Evolutionary conservation across 1,140 invertebrate species (phyloP).

Genomic region (Drosophila lowei): DNA sequence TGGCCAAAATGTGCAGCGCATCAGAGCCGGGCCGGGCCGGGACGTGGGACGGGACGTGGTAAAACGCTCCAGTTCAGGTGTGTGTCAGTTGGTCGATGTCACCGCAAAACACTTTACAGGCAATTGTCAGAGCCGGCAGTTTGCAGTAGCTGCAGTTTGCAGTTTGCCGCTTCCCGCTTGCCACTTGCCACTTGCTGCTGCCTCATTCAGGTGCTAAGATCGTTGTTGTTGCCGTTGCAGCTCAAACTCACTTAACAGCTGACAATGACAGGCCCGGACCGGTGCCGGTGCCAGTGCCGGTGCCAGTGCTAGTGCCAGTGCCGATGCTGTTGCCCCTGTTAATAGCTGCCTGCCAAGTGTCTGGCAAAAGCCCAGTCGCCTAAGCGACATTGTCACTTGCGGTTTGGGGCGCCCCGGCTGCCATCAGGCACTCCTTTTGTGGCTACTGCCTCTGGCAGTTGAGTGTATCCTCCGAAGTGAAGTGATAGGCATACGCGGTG

Average conservation of each 20-base stretch:
- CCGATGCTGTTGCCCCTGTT: slow-evolving; percentile 39
- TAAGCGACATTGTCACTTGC: slow-evolving; percentile 76
- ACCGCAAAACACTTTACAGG: slow-evolving; percentile 78
- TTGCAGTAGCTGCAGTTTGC: slow-evolving; percentile 5
- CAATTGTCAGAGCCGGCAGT: slow-evolving; percentile 66
- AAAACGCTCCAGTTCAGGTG: slow-evolving; percentile 76
- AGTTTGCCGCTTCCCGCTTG: slow-evolving; percentile 27
- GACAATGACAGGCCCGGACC: slow-evolving; percentile 60
- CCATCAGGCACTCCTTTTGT: slow-evolving; percentile 17
- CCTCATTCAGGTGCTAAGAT: slow-evolving; percentile 12
- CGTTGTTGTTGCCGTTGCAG: slow-evolving; percentile 26
- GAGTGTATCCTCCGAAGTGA: slow-evolving; percentile 16
- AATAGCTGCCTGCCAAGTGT: slow-evolving; percentile 55
- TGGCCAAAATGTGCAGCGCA: slow-evolving; percentile 74
- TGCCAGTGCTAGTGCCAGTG: slow-evolving; percentile 13
- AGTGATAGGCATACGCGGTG: slow-evolving; percentile 32
- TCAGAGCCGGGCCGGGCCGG: slow-evolving; percentile 1
- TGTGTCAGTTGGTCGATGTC: slow-evolving; percentile 73
- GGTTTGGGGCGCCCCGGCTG: slow-evolving; percentile 39
- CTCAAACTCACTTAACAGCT: slow-evolving; percentile 72
- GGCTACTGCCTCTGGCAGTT: slow-evolving; percentile 29
- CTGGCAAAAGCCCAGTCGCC: slow-evolving; percentile 56
- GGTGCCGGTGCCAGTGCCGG: not conserved
- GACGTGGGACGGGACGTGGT: slow-evolving; percentile 52
- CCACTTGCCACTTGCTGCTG: slow-evolving; percentile 13